Percentiles rank a stretch among this genome's conserved stretches.
Conservation (phyloP, 2,888 invertebrate genomes). For the Shargacucullia verbasci region DNA sequence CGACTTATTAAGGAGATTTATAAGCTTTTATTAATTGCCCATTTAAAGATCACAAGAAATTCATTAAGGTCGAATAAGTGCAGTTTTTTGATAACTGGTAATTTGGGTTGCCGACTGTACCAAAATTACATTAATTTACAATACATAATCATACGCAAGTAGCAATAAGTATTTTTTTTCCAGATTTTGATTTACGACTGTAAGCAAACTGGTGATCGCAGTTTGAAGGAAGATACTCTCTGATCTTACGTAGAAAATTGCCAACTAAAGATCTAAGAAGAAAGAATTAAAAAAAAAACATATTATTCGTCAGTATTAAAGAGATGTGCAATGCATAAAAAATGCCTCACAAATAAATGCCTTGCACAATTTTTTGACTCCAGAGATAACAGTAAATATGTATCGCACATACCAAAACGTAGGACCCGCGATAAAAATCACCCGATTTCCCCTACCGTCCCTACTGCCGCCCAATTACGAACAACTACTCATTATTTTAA, state of each 20-base stretch:
- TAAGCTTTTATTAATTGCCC: slow-evolving; percentile 57
- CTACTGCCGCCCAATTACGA: slow-evolving; percentile 64
- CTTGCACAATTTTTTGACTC: too few species aligned
- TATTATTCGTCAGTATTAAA: too few species aligned
- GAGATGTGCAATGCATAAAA: too few species aligned
- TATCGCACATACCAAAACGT: slow-evolving; percentile 43
- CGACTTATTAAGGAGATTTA: slow-evolving; percentile 56
- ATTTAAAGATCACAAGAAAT: slow-evolving; percentile 52
- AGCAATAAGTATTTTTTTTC: too few species aligned
- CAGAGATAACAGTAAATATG: slow-evolving; percentile 31
- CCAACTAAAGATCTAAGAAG: too few species aligned
- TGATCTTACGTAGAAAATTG: too few species aligned
- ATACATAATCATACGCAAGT: too few species aligned
- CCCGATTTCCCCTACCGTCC: slow-evolving; percentile 62
- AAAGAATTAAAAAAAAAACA: too few species aligned
- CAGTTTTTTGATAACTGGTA: slow-evolving; percentile 31
- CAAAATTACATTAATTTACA: too few species aligned
- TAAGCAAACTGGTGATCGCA: too few species aligned
- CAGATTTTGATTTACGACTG: too few species aligned
- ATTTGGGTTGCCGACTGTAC: slow-evolving; percentile 9
- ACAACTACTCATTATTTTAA: slow-evolving; percentile 80
- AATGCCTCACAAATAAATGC: background rate
- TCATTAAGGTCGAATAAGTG: slow-evolving; percentile 43
- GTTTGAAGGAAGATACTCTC: too few species aligned
- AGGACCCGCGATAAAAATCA: slow-evolving; percentile 63